Evolutionary conservation across 2,888 invertebrate genomes (phyloP), one percentile per base, ranked within the genome.

Genomic region (Argyresthia goedartella): DNA sequence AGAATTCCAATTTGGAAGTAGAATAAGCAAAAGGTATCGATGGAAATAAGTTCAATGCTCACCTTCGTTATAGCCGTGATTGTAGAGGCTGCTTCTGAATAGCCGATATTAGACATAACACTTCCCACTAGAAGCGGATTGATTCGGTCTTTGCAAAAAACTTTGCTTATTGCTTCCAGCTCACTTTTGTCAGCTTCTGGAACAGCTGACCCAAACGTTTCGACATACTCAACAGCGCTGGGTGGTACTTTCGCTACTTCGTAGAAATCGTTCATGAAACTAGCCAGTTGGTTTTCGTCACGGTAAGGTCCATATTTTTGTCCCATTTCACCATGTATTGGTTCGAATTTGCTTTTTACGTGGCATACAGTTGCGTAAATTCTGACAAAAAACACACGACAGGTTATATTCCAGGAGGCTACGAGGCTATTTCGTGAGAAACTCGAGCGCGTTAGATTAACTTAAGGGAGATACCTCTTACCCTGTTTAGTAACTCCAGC

Each of bases 161-260:
- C 80, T 52, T 88, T 80, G 35, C 87, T 81, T 52, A 92, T 87
- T 1, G 89, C 87, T 63, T 90, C 88, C n/a, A 91, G 70, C 68
- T 93, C 93, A 52, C 88, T 82, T 52, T 91, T 91, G 63, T 93
- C 93, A 10, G 89, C 88, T 33, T 87, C 79, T 36, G 70, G 88
- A 6, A 89, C 88, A 52, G 67, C 82, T 56, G 92, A 92, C 55
- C 93, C 93, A 63, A 95, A 95, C 39, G 95, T 95, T 79, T 97
- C 97, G 3, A 97, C 87, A 68, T 92, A 97, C 56, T 90, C 89
- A 9, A 97, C 87, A 1, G 82, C 77, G 8, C 77, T 68, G 0
- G 95, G 94, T 49, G 90, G 81, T 10, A 96, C 67, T 33, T 87
- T 78, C 13, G 91, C 89, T 65, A 91, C 89, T 6, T 84, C 62